Evolutionary conservation across 2,113 vertebrate species (phyloP).

Genomic region (Chaenocephalus aceratus): DNA sequence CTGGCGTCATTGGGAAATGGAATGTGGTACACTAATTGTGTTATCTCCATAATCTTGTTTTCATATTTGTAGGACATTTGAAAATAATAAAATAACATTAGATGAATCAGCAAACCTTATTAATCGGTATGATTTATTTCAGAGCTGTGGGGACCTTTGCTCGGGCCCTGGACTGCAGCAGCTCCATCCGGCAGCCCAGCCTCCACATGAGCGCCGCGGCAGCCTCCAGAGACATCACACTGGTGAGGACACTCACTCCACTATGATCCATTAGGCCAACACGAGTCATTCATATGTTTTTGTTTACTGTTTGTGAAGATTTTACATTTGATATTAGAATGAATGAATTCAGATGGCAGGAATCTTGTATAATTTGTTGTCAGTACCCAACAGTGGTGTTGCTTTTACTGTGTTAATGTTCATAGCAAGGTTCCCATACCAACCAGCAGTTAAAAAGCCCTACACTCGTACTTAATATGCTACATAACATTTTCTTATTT

Average conservation of each 20-base stretch:
- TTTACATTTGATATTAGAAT: neutral
- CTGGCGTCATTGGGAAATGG: too few species aligned
- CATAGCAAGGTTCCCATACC: neutral
- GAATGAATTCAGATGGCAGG: neutral
- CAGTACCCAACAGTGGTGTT: neutral
- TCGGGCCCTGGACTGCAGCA: constrained; percentile 94
- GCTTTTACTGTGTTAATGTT: neutral
- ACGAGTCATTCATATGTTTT: neutral
- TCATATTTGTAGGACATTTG: too few species aligned
- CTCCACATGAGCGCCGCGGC: constrained; percentile 96
- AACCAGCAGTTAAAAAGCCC: neutral
- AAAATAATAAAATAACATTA: too few species aligned
- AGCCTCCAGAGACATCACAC: constrained; percentile 93
- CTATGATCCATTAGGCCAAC: neutral
- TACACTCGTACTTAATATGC: too few species aligned
- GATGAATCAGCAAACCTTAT: too few species aligned
- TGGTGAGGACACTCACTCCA: constrained; percentile 83
- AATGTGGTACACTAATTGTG: too few species aligned
- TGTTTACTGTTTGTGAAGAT: neutral
- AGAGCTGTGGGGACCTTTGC: constrained; percentile 96
- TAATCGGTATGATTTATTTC: constrained; percentile 4
- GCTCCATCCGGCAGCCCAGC: constrained; percentile 96
- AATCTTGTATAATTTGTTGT: neutral
- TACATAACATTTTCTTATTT: too few species aligned
- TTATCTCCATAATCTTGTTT: too few species aligned